These are phyloP conservation scores for Alosa sapidissima DNA, from an alignment of 2,797 vertebrate genomes.

Conservation along the genomic window DNA sequence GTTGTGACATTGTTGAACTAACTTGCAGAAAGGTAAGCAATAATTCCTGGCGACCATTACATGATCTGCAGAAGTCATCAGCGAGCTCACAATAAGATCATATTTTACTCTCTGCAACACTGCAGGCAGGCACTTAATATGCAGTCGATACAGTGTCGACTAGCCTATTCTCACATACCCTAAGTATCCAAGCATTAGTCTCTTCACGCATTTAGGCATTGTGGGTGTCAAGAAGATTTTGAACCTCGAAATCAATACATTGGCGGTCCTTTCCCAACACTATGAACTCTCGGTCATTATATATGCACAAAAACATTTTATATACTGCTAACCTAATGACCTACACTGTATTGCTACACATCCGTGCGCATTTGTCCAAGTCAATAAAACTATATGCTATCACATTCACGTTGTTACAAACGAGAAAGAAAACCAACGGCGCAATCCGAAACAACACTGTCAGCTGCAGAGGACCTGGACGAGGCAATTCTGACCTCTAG, in stretches of 20 bases:
- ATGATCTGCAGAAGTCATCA: neutral
- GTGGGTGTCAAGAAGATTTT: neutral
- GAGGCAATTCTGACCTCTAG: slow-evolving; percentile 46
- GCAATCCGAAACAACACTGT: neutral
- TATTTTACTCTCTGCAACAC: neutral
- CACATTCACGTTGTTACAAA: neutral
- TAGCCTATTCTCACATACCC: neutral
- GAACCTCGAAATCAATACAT: neutral
- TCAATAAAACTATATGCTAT: neutral
- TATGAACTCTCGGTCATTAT: neutral
- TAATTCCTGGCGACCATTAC: slow-evolving; percentile 13
- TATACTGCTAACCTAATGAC: neutral
- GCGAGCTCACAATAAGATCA: neutral
- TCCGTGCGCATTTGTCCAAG: neutral
- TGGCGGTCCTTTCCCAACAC: neutral
- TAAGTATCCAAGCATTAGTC: neutral
- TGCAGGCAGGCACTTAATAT: neutral
- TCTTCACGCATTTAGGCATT: neutral
- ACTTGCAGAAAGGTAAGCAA: neutral
- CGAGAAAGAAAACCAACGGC: neutral
- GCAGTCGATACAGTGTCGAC: neutral
- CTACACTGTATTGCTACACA: neutral
- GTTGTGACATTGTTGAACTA: neutral
- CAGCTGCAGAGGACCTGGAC: slow-evolving; percentile 5
- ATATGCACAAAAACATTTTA: neutral